A percentile compares a stretch with the other conserved stretches of the same genome.
These are phyloP conservation scores for Muscicapa comitata DNA, from an alignment of 2,797 vertebrate genomes.

Conservation along the genomic window DNA sequence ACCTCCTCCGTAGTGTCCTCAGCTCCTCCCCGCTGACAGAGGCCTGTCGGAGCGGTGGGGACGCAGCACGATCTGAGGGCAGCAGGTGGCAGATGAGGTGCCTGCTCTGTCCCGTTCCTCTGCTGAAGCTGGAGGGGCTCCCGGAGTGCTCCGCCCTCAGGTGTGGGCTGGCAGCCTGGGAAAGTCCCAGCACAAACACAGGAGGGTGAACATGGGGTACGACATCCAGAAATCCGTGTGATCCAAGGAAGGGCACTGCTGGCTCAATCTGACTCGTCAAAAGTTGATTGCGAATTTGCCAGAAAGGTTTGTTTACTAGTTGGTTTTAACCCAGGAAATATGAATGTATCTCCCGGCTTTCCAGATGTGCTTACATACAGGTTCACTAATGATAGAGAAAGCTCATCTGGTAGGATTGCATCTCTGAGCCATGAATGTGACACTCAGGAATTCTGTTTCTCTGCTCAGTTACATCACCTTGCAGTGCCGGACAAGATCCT, in stretches of 20 bases:
- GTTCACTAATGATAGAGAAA: background rate
- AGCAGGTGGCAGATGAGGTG: background rate
- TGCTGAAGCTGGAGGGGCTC: fast-evolving
- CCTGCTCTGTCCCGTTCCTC: too few relatives aligned
- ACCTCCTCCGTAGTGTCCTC: fast-evolving
- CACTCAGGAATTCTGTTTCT: background rate
- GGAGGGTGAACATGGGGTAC: fast-evolving
- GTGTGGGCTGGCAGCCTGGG: too few relatives aligned
- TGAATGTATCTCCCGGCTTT: background rate
- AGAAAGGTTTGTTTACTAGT: background rate
- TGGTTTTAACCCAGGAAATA: background rate
- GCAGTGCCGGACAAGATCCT: background rate
- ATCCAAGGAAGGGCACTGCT: background rate
- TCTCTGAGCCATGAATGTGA: background rate
- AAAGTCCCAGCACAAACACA: background rate
- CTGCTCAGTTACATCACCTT: background rate
- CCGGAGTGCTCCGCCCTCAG: too few relatives aligned
- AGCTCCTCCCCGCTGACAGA: fast-evolving
- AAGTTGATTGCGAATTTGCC: background rate
- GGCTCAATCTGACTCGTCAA: background rate
- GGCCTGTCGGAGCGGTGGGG: background rate
- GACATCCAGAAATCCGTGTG: fast-evolving
- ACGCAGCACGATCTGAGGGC: fast-evolving
- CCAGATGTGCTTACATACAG: background rate
- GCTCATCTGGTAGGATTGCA: background rate